Base-by-base conservation (phyloP, 2,888 invertebrate genomes). In the Eumacrocentrus americanus region DNA sequence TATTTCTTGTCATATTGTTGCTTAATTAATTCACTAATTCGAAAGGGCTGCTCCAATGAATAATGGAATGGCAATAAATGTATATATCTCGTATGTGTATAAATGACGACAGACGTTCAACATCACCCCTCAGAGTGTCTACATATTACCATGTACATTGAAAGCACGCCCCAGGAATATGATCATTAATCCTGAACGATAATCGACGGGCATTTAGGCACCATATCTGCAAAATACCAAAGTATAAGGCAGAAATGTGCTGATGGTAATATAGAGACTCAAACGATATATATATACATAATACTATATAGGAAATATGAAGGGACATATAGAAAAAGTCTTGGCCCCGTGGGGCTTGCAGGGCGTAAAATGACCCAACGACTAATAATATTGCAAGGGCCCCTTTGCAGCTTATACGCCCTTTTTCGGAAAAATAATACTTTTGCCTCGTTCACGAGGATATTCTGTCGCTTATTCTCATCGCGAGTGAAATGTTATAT, bases 401-500 rank as follows among this genome's bases (percentile, higher is more conserved):
- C 60, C 40, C 5, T n/a, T n/a, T n/a, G n/a, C n/a, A 16, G 29
- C 38, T 42, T 57, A 57, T 50, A 42, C 42, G 35, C 37, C 34
- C 22, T 12, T 46, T 46, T 23, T 46, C 34, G 54, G 54, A 60
- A 60, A 59, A 54, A 60, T 60, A 60, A 60, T 60, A 60, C 60
- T 42, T 38, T 12, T 23, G 35, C 20, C 18, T 42, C 40, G n/a
- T 25, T 22, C 25, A 25, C 40, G 14, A 16, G 42, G 53, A 53
- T 53, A 42, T 50, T 35, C 29, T 42, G 42, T 50, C 48, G 40
- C 48, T 54, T 54, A 54, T 59, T 46, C 38, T 52, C 53, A 51
- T 55, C 38, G 46, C 65, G 71, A 74, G 74, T 73, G 72, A 75
- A 75, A 73, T 73, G 70, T 72, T 75, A 75, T 75, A 76, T 75